Evolutionary conservation across 2,113 vertebrate genomes (phyloP).

Genomic region (Nipponia nippon): DNA sequence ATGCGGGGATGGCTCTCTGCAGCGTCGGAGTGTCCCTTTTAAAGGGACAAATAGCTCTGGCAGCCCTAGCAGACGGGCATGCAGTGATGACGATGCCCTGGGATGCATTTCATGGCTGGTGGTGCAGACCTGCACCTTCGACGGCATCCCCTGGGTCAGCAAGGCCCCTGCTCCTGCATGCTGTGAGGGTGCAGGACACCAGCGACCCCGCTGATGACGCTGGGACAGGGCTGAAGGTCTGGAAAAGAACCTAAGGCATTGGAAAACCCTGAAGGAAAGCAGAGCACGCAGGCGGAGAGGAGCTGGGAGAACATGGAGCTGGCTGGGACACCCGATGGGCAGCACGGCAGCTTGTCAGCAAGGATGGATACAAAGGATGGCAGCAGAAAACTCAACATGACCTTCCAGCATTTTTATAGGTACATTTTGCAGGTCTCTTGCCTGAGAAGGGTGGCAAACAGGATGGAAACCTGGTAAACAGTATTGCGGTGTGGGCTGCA

Average conservation of each 20-base stretch:
- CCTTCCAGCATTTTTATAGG: not conserved
- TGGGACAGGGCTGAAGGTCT: not conserved
- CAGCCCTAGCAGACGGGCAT: not conserved
- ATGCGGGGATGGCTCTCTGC: not conserved
- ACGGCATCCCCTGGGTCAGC: not conserved
- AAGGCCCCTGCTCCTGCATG: fast-evolving
- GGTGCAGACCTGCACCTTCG: not conserved
- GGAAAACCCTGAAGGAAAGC: not conserved
- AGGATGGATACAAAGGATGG: not conserved
- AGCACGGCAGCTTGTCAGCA: not conserved
- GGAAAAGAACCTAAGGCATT: not conserved
- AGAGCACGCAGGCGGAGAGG: fast-evolving
- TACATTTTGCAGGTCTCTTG: not conserved
- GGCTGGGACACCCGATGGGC: not conserved
- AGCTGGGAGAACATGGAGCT: not conserved
- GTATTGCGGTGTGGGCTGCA: not conserved
- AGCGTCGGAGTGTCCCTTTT: not conserved
- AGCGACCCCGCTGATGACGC: not conserved
- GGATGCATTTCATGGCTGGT: fast-evolving
- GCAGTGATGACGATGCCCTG: not conserved
- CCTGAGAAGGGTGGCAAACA: not conserved
- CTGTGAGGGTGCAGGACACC: fast-evolving
- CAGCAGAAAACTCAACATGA: not conserved
- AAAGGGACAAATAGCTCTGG: not conserved
- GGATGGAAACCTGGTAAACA: not conserved